Percentiles rank a stretch among this genome's conserved stretches.
phyloP scores from a whole-genome alignment of 2,113 vertebrate genomes.

The Brienomyrus brachyistius region DNA sequence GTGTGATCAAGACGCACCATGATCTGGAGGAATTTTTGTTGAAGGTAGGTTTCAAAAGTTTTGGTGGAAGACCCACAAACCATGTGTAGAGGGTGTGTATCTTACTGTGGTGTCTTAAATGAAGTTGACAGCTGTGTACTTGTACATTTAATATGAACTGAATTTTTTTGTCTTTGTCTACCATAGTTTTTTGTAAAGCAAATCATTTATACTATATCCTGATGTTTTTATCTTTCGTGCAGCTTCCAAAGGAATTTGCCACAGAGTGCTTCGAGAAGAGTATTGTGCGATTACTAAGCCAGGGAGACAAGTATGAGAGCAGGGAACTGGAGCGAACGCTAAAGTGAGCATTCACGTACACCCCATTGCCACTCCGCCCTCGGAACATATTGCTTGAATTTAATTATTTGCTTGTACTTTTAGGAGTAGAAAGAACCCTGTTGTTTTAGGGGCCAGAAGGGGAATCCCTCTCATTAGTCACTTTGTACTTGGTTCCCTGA shows the following conservation, averaged over 20 bases:
- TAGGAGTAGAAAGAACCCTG: neutral
- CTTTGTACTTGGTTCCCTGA: neutral
- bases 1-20: slow-evolving; percentile 83
- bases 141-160: neutral
- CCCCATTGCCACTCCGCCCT: neutral
- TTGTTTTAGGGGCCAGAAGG: neutral
- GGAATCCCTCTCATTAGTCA: neutral
- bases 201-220: neutral
- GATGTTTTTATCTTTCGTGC: slow-evolving; percentile 18
- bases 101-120: neutral
- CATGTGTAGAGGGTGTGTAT: neutral
- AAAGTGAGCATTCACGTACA: slow-evolving; percentile 56
- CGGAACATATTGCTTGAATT: neutral
- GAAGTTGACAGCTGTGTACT: neutral
- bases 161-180: neutral
- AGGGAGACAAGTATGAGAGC: slow-evolving; percentile 73
- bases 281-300: slow-evolving; percentile 78
- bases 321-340: slow-evolving; percentile 75
- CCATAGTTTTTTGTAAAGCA: neutral
- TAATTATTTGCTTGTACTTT: neutral
- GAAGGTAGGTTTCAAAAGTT: slow-evolving; percentile 61
- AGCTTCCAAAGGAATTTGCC: slow-evolving; percentile 89
- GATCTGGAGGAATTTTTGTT: slow-evolving; percentile 88
- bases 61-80: neutral
- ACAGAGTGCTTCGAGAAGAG: slow-evolving; percentile 82